A percentile compares a stretch with the other conserved stretches of the same genome.
Conservation (phyloP, 2,113 vertebrate species). For the Seriola rivoliana region DNA sequence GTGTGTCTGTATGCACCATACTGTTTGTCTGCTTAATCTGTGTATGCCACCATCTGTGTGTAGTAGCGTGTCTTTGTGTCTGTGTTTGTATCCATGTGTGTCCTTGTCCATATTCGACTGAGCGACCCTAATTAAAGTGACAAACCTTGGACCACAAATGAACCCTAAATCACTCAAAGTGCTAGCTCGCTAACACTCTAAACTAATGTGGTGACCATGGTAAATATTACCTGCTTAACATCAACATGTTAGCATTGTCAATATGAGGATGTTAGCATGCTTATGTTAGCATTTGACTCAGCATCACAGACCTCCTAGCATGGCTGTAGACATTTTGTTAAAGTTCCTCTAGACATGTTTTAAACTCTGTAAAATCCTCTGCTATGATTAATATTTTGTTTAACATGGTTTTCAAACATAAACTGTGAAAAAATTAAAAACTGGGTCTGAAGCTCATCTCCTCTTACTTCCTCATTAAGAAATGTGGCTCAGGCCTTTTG, state of each 20-base stretch:
- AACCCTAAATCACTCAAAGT: background rate
- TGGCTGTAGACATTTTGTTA: background rate
- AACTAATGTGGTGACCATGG: no score
- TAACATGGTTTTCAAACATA: no score
- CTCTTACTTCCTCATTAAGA: no score
- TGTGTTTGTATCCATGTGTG: background rate
- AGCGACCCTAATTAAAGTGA: background rate
- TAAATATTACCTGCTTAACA: no score
- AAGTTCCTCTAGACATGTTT: background rate
- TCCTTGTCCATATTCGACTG: background rate
- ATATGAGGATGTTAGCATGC: background rate
- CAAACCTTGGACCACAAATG: background rate
- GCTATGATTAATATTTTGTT: no score
- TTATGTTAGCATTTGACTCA: no score
- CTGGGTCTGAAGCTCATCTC: no score
- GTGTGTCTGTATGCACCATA: slow-evolving; percentile 68
- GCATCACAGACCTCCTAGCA: background rate
- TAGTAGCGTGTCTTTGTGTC: slow-evolving; percentile 11
- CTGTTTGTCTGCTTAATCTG: slow-evolving; percentile 21
- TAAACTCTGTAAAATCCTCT: no score
- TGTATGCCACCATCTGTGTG: background rate
- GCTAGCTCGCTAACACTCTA: no score
- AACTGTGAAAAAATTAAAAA: no score
- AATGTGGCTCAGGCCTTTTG: no score
- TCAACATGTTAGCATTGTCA: background rate